phyloP scores from a whole-genome alignment of 2,113 vertebrate genomes.

The Cyanistes caeruleus region DNA sequence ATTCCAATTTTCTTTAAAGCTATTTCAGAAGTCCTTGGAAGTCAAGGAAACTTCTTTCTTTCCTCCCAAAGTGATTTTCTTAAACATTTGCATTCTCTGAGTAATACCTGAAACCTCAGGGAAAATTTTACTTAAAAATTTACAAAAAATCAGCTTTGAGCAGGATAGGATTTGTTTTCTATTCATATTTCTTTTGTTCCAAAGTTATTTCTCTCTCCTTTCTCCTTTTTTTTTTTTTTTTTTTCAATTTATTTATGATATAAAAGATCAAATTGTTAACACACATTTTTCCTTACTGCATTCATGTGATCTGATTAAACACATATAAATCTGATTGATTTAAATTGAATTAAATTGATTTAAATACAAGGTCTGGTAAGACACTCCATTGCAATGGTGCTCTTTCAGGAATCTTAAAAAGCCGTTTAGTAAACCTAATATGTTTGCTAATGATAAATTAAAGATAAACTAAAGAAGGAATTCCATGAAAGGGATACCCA shows the following conservation, averaged over 20 bases:
- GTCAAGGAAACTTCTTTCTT: background rate
- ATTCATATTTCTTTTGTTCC: background rate
- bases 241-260: background rate
- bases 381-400: fast-evolving
- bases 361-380: background rate
- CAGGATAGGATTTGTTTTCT: background rate
- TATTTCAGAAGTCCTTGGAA: background rate
- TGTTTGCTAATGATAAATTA: background rate
- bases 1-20: background rate
- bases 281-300: background rate
- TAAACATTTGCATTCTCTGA: background rate
- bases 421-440: background rate
- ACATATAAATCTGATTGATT: background rate
- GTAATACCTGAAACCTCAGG: background rate
- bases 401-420: background rate
- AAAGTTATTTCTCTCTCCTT: background rate
- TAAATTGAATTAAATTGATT: background rate
- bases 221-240: background rate
- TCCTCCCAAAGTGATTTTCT: background rate
- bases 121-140: background rate
- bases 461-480: background rate
- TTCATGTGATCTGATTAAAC: background rate
- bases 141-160: background rate
- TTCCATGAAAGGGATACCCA: background rate
- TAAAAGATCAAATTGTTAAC: background rate